Conservation (phyloP, 1,140 invertebrate species). For the Triops cancriformis region DNA sequence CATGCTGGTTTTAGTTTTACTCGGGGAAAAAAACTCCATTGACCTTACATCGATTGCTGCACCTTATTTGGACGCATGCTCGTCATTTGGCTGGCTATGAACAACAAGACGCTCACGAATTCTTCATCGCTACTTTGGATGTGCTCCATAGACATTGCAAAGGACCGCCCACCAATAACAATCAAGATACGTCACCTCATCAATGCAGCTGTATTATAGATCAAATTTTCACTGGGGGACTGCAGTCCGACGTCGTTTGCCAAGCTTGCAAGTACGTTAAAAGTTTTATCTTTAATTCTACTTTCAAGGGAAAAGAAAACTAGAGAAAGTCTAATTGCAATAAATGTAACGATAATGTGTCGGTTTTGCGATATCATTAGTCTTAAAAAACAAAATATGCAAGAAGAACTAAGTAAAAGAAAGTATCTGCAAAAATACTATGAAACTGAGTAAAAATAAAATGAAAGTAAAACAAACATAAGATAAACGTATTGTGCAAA, state of each 20-base stretch:
- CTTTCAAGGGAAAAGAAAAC: no score
- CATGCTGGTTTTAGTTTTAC: constrained; percentile 61
- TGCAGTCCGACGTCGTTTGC: constrained; percentile 95
- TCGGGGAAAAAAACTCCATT: constrained; percentile 78
- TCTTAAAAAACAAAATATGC: no score
- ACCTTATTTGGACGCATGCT: constrained; percentile 94
- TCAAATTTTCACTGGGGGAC: constrained; percentile 89
- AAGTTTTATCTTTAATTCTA: no score
- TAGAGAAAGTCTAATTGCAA: constrained; percentile 19
- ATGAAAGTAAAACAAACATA: no score
- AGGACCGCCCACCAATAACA: constrained; percentile 33
- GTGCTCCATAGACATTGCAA: constrained; percentile 75
- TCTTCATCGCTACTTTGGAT: constrained; percentile 91
- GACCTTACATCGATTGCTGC: constrained; percentile 76
- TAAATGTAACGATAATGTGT: no score
- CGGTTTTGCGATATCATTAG: no score
- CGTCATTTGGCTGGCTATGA: constrained; percentile 90
- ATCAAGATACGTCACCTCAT: constrained; percentile 47
- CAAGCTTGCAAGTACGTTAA: constrained; percentile 74
- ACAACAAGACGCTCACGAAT: constrained; percentile 98
- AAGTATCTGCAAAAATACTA: no score
- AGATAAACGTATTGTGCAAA: constrained; percentile 1
- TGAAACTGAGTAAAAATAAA: no score
- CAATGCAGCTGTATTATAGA: constrained; percentile 95
- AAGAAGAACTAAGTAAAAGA: no score